Conservation (phyloP, 2,797 vertebrate species). For the Sebastes aleutianus region DNA sequence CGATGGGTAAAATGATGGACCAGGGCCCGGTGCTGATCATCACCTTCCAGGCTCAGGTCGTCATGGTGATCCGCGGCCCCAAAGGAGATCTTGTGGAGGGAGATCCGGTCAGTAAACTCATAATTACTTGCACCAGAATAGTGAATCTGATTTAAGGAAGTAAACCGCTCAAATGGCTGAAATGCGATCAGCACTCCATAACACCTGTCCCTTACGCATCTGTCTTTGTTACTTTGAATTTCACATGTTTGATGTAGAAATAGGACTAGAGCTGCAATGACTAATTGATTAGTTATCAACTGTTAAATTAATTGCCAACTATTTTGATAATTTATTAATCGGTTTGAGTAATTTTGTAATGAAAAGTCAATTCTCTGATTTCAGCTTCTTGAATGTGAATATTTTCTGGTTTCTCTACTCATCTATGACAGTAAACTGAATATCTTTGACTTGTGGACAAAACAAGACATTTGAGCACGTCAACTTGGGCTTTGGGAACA, state of each 20-base stretch:
- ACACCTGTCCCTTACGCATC: background rate
- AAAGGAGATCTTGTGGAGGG: slow-evolving; percentile 92
- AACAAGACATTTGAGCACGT: no score
- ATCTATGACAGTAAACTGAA: no score
- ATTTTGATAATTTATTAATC: no score
- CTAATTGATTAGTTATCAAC: no score
- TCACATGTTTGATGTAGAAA: background rate
- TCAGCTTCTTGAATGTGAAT: no score
- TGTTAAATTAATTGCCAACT: no score
- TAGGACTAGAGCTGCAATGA: background rate
- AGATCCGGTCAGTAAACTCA: slow-evolving; percentile 85
- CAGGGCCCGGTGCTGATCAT: slow-evolving; percentile 94
- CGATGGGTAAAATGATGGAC: slow-evolving; percentile 98
- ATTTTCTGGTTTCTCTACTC: no score
- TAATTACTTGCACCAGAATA: background rate
- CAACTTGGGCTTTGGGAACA: no score
- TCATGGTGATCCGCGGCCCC: slow-evolving; percentile 90
- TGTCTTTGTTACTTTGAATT: background rate
- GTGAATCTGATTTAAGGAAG: slow-evolving; percentile 27
- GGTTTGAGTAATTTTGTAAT: no score
- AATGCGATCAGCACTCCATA: slow-evolving; percentile 2
- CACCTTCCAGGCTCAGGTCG: slow-evolving; percentile 94
- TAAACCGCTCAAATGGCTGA: slow-evolving; percentile 23
- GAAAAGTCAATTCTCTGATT: no score
- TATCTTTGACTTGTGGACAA: no score